Evolutionary conservation across 2,888 invertebrate genomes (phyloP), one percentile per base, ranked within the genome.

Genomic region (Catocala fraxini): DNA sequence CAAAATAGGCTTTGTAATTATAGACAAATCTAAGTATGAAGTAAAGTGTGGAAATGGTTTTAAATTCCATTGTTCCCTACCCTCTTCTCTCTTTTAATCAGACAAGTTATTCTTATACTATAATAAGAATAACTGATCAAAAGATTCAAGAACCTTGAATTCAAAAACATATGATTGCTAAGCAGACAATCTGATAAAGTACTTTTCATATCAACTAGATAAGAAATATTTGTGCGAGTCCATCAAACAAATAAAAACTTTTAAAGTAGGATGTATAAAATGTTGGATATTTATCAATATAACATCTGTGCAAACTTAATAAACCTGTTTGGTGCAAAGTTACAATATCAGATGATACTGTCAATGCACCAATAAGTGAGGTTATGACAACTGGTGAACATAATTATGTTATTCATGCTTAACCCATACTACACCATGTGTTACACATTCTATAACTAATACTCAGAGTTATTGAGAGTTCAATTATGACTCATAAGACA

Each of bases 161-260:
- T 25, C 13, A 47, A 15, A 47, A 6, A 45, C 12, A 45, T 9
- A 39, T 39, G 35, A 39, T 45, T 12, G n/a, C 12, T 3, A 45
- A 45, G 12, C 12, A 45, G 45, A 45, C 12, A 45, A 12, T 39
- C 46, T 46, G 46, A 46, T 46, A 46, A 5, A 4, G 12, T n/a
- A 49, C 9, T 15, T 47, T 34, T 34, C n/a, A 34, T 49, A 49
- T 49, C 48, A 49, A 49, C 33, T 34, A 49, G 48, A 49, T 49
- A 49, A 49, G 34, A 6, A 49, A 34, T 49, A 25, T 47, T 25
- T 25, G 25, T 49, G 34, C 34, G 34, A 34, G 5, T 4, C 34
- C n/a, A 12, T n/a, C 11, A 49, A 47, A 33, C 34, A 49, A 49
- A 49, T n/a, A 49, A 47, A 25, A 25, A 10, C 9, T 25, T 12